Evolutionary conservation across 2,888 invertebrate genomes (phyloP), one percentile per base, ranked within the genome.

Genomic region (Thereva unica): DNA sequence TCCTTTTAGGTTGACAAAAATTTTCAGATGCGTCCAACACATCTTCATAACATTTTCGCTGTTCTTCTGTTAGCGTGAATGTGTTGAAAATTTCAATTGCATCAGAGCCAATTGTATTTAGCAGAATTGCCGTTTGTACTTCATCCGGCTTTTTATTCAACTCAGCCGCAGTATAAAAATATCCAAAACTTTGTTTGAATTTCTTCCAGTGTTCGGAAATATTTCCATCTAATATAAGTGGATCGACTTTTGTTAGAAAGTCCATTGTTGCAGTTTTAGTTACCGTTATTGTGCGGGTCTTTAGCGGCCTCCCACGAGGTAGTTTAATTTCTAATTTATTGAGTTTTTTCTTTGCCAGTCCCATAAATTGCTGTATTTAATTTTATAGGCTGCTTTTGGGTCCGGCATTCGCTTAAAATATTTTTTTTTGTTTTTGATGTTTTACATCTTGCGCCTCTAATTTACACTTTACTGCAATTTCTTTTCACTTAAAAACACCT

Each of bases 31-130:
- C 67, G 10, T 67, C 42, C 5, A 71, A 41, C 1, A 73, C 71
- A 35, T 55, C 47, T 3, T 66, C 55, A 52, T 64, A 68, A 7
- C 67, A 44, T 54, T 67, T 70, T n/a, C 64, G 69, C 4, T 73
- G 64, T 12, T 56, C 68, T 7, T 66, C 23, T 5, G 23, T 44
- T 42, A 44, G 35, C 68, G 53, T 68, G 40, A 75, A 72, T 4
- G 74, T 73, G 34, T 75, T 70, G 54, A 61, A 75, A 38, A 72
- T 70, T 53, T 75, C 74, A 9, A 73, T 66, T n/a, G 73, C 74
- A 35, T 74, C 74, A 1, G 72, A 67, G 4, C 73, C 73, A 37
- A 73, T 71, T 0, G 72, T 65, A 42, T 74, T 72, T 5, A 75
- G 59, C 12, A 74, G 71, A 55, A 75, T 71, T 37, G 72, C 73